Base-by-base conservation (phyloP, 2,797 vertebrate species). In the Acridotheres tristis region DNA sequence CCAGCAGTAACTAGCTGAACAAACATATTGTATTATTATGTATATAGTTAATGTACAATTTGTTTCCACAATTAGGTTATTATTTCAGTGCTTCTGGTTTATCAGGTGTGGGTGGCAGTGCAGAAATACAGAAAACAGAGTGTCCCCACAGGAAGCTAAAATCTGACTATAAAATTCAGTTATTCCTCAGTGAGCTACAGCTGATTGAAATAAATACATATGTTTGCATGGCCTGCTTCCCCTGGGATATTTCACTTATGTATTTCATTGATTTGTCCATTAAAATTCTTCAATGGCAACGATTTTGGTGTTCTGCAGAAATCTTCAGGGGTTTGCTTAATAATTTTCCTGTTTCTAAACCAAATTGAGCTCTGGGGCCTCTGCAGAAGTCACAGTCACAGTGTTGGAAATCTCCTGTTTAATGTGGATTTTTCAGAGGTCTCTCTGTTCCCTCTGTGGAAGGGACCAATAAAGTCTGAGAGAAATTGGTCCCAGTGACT, bases 151-250 rank as follows among this genome's bases (percentile, higher is more conserved):
- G 82, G 66, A 67, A 65, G 34, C 20, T 62, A 42, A 63, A 58
- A 54, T 45, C 55, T 89, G 59, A 71, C 38, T 76, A 5, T 8
- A 88, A 90, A 93, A 76, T 88, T 66, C 59, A 88, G 38, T 59
- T 89, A 13, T 71, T 86, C 58, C 80, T 75, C 69, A 66, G 86
- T 43, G 94, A 94, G 87, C 87, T 81, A 16, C 63, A 55, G 29
- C 43, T 69, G 74, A 42, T 23, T 57, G 65, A 85, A 86, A 11
- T 55, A 47, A 69, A 55, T 26, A 27, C 32, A 27, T 9, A 1
- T 6, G 22, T 50, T 63, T 79, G 55, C 76, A 36, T 30, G 6
- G 65, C 6, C 54, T 48, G 55, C 65, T 40, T 75, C 69, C 73
- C 78, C 72, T 79, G 40, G 65, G 27, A 45, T 7, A 2, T 67